These are phyloP conservation scores for Melinaea menophilus DNA, from an alignment of 2,888 invertebrate genomes.

Conservation along the genomic window DNA sequence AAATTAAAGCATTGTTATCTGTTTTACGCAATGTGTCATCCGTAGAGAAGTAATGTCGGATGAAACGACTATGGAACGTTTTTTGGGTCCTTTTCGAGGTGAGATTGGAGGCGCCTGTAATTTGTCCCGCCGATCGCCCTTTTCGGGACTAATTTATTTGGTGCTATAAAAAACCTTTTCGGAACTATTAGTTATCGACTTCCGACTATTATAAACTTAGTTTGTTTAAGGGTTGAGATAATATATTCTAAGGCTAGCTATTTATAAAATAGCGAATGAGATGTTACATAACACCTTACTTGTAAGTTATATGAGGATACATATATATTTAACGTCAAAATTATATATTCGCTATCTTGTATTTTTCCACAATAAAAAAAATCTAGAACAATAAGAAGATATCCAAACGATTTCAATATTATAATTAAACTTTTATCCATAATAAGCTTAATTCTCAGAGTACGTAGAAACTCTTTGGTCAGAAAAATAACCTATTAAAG, in stretches of 20 bases:
- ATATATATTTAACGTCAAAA: not conserved
- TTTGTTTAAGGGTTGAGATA: not conserved
- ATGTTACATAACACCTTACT: too few relatives aligned
- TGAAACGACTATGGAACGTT: constrained; percentile 59
- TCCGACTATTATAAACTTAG: not conserved
- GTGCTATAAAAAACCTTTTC: constrained; percentile 23
- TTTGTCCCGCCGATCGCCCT: constrained; percentile 57
- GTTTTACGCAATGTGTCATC: constrained; percentile 27
- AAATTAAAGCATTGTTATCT: constrained; percentile 22
- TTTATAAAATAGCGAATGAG: too few relatives aligned
- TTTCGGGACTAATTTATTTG: constrained; percentile 37
- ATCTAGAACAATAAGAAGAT: not conserved
- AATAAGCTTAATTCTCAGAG: not conserved
- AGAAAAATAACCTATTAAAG: constrained; percentile 16
- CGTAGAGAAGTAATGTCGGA: constrained; percentile 51
- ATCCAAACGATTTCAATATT: not conserved
- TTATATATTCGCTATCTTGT: not conserved
- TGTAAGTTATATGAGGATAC: too few relatives aligned
- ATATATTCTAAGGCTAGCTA: too few relatives aligned
- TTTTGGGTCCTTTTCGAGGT: constrained; percentile 42
- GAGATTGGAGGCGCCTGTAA: constrained; percentile 65
- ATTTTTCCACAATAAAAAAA: not conserved
- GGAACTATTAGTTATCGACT: constrained; percentile 7
- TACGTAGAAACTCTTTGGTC: constrained; percentile 2
- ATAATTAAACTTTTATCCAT: not conserved